Base-by-base conservation (phyloP, 2,113 vertebrate species). In the Macheiramphus alcinus region DNA sequence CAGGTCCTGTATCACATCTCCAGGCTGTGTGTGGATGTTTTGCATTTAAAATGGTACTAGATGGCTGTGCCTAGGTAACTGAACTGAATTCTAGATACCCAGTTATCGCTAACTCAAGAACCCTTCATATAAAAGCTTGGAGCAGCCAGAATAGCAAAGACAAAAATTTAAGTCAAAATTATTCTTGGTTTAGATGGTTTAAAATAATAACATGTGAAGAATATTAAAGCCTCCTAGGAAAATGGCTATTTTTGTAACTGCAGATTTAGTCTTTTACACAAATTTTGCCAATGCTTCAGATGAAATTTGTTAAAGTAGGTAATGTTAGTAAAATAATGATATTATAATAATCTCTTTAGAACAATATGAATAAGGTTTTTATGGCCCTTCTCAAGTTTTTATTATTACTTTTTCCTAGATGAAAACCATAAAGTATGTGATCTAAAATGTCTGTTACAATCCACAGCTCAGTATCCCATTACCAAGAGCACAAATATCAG, bases 271-370 rank as follows among this genome's bases (percentile, higher is more conserved):
- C 47, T 58, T 93, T 58, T 80, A 87, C 20, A 78, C 11, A 13
- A 19, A 31, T 72, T 61, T 86, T 92, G 34, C 27, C 38, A 87
- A 26, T 59, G 55, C 20, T 88, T 96, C 67, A 82, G 21, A 75
- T 61, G 67, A 94, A 95, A 81, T 26, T 88, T 67, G 47, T 29
- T 84, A 29, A 63, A 88, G 68, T 84, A 88, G 23, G 17, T 59
- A 95, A 95, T 47, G 34, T 89, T 80, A 65, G 25, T 58, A 47
- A 97, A 97, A 96, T 70, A 93, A 82, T 42, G 3, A 72, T 66
- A 14, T 63, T 89, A 79, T 20, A 92, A 80, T 75, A 95, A 86
- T 55, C 11, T 80, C n/a, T 59, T 74, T 20, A 67, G 14, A 38
- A 85, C 61, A 6, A 86, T n/a, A 91, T 25, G 32, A 91, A 80